phyloP scores from a whole-genome alignment of 1,140 invertebrate genomes.

The Trachymyrmex cornetzi region DNA sequence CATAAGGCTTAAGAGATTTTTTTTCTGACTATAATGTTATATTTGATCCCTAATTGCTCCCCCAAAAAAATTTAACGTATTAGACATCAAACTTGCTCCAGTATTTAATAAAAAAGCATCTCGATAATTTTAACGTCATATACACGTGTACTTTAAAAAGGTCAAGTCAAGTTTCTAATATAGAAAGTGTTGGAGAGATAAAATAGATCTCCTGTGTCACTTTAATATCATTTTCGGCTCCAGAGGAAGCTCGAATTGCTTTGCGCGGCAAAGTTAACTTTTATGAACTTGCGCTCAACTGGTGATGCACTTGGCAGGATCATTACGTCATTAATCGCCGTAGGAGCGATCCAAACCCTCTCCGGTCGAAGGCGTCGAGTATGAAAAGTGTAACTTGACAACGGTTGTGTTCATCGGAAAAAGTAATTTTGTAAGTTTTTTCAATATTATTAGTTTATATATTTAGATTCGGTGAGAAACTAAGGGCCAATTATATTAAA shows the following conservation, averaged over 20 bases:
- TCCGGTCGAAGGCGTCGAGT: not conserved
- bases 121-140: not conserved
- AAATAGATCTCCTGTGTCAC: not conserved
- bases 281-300: not conserved
- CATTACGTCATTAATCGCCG: constrained; percentile 28
- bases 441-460: too few species aligned
- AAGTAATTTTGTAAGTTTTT: too few species aligned
- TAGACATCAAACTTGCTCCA: not conserved
- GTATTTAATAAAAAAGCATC: not conserved
- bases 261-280: not conserved
- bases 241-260: not conserved
- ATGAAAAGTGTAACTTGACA: not conserved
- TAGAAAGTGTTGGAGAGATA: not conserved
- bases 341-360: not conserved
- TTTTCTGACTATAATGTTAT: not conserved
- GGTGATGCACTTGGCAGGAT: constrained; percentile 8
- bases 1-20: not conserved
- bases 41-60: not conserved
- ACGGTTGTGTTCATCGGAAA: too few species aligned
- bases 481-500: too few species aligned
- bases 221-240: not conserved
- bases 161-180: not conserved
- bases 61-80: not conserved
- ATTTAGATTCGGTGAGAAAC: too few species aligned
- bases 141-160: not conserved